phyloP scores from a whole-genome alignment of 2,113 vertebrate species.

The Petaurus breviceps region DNA sequence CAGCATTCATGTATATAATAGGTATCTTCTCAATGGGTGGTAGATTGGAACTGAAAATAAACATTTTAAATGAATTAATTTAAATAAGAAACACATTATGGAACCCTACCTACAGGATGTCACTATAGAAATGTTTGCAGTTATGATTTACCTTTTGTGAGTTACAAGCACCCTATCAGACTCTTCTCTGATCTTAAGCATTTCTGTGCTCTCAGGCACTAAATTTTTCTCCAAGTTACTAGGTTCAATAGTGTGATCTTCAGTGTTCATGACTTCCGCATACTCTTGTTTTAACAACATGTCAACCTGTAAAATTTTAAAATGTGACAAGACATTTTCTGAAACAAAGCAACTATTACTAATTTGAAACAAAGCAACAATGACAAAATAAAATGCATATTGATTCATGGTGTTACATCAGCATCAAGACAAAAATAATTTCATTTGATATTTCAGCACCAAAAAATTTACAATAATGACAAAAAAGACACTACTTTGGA shows the following conservation, averaged over 20 bases:
- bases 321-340: neutral
- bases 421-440: neutral
- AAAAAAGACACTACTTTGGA: neutral
- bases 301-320: slow-evolving; percentile 27
- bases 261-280: slow-evolving; percentile 15
- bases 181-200: slow-evolving; percentile 32
- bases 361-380: neutral
- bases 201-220: neutral
- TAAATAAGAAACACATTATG: neutral
- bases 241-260: neutral
- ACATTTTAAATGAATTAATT: neutral
- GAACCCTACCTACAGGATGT: neutral
- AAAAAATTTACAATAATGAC: neutral
- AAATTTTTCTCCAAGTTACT: slow-evolving; percentile 1
- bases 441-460: neutral
- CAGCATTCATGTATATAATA: neutral
- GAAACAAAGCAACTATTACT: neutral
- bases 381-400: neutral
- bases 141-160: slow-evolving; percentile 36
- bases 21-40: neutral
- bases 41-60: neutral
- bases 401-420: neutral
- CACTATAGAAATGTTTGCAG: neutral
- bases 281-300: slow-evolving; percentile 33
- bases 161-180: slow-evolving; percentile 7